These are phyloP conservation scores for Zeus faber DNA, from an alignment of 2,113 vertebrate genomes.

Conservation along the genomic window DNA sequence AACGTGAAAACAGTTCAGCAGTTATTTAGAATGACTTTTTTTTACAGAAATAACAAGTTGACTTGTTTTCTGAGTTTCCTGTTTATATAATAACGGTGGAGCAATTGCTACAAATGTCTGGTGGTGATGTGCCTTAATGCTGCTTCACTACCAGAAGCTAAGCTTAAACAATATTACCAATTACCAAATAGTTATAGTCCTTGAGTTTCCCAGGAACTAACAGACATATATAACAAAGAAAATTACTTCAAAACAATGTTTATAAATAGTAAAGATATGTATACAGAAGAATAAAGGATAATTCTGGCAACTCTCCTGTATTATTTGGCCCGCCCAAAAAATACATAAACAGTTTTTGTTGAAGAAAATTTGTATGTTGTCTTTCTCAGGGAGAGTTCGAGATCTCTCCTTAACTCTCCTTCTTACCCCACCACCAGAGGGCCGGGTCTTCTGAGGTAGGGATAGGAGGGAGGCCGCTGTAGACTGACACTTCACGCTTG, in stretches of 20 bases:
- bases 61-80: background rate
- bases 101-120: background rate
- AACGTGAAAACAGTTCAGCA: no score
- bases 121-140: background rate
- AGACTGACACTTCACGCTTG: conserved; percentile 9
- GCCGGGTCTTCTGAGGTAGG: background rate
- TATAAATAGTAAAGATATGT: background rate
- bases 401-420: conserved; percentile 7
- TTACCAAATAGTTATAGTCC: background rate
- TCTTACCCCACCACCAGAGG: background rate
- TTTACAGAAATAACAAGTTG: background rate
- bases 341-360: background rate
- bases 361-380: background rate
- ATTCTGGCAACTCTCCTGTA: background rate
- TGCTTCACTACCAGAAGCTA: background rate
- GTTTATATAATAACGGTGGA: background rate
- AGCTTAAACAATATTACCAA: background rate
- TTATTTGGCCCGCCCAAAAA: no score
- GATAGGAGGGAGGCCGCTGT: background rate
- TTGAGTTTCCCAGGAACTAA: background rate
- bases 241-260: background rate
- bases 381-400: conserved; percentile 8
- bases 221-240: background rate
- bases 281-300: background rate
- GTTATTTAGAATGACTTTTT: no score